Evolutionary conservation across 2,797 vertebrate genomes (phyloP).

Genomic region (Cottoperca gobio): DNA sequence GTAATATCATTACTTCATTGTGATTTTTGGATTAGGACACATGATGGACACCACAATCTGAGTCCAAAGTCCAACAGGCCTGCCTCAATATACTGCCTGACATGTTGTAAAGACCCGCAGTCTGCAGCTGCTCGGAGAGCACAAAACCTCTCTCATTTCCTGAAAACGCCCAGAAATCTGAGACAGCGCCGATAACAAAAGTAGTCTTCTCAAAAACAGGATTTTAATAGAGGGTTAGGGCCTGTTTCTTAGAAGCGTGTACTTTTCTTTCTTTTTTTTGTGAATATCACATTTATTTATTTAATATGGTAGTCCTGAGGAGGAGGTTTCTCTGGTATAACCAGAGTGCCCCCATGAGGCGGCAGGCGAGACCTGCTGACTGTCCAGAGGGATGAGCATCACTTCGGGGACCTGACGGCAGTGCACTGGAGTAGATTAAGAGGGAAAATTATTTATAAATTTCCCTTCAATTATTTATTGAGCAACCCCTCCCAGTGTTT

Average conservation of each 20-base stretch:
- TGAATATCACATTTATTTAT: slow-evolving; percentile 33
- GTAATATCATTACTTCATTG: slow-evolving; percentile 40
- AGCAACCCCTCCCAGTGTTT: slow-evolving; percentile 81
- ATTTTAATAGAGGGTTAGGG: slow-evolving; percentile 78
- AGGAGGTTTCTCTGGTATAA: slow-evolving; percentile 41
- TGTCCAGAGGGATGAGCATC: slow-evolving; percentile 71
- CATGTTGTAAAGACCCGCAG: slow-evolving; percentile 52
- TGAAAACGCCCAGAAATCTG: slow-evolving; percentile 75
- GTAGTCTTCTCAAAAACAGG: slow-evolving; percentile 77
- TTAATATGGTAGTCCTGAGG: slow-evolving; percentile 3
- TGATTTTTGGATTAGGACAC: slow-evolving; percentile 40
- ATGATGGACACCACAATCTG: slow-evolving; percentile 49
- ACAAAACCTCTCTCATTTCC: slow-evolving; percentile 75
- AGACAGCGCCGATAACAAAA: slow-evolving; percentile 79
- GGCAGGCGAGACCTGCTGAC: not conserved
- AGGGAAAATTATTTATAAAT: slow-evolving; percentile 82
- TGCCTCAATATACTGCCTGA: slow-evolving; percentile 44
- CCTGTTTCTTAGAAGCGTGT: slow-evolving; percentile 71
- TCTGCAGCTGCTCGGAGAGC: slow-evolving; percentile 45
- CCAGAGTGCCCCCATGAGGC: slow-evolving; percentile 79
- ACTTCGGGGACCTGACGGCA: slow-evolving; percentile 73
- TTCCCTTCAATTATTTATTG: slow-evolving; percentile 84
- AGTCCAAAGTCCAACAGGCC: slow-evolving; percentile 44
- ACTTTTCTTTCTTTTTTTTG: slow-evolving; percentile 45
- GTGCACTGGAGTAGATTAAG: slow-evolving; percentile 78